Conservation (phyloP, 2,888 invertebrate species). For the Hylaea fasciaria region DNA sequence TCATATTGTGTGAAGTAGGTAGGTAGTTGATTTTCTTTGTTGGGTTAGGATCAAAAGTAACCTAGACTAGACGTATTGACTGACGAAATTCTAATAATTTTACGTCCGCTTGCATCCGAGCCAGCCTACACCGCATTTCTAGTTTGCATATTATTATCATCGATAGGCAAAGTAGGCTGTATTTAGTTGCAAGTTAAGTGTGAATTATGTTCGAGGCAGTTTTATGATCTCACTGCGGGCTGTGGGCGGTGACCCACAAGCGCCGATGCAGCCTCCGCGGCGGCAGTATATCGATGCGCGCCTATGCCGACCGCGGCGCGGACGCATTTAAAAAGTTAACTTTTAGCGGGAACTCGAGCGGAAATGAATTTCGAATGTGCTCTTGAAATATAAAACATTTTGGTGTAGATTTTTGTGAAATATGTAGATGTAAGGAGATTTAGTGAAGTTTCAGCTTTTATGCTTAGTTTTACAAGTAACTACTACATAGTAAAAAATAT, state of each 20-base stretch:
- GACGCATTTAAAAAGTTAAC: constrained; percentile 24
- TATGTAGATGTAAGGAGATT: no score
- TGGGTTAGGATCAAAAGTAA: no score
- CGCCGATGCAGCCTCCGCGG: constrained; percentile 47
- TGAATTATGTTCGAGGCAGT: constrained; percentile 68
- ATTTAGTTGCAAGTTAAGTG: constrained; percentile 64
- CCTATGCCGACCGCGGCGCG: constrained; percentile 52
- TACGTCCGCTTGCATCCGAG: constrained; percentile 13
- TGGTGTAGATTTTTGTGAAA: background rate
- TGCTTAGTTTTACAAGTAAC: no score
- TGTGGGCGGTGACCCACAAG: constrained; percentile 76
- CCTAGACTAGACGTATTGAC: background rate
- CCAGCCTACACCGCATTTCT: constrained; percentile 36
- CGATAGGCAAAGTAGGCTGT: constrained; percentile 55
- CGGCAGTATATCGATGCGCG: constrained; percentile 60
- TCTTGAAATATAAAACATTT: no score
- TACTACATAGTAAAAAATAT: no score
- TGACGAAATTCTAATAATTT: background rate
- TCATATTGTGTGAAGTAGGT: no score
- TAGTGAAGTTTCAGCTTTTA: no score
- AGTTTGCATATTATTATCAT: constrained; percentile 41
- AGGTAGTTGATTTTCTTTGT: no score
- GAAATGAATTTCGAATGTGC: constrained; percentile 21
- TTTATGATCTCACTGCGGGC: constrained; percentile 78
- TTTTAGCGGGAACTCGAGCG: constrained; percentile 40